These are phyloP conservation scores for Naja naja DNA, from an alignment of 2,113 vertebrate species.

Conservation along the genomic window DNA sequence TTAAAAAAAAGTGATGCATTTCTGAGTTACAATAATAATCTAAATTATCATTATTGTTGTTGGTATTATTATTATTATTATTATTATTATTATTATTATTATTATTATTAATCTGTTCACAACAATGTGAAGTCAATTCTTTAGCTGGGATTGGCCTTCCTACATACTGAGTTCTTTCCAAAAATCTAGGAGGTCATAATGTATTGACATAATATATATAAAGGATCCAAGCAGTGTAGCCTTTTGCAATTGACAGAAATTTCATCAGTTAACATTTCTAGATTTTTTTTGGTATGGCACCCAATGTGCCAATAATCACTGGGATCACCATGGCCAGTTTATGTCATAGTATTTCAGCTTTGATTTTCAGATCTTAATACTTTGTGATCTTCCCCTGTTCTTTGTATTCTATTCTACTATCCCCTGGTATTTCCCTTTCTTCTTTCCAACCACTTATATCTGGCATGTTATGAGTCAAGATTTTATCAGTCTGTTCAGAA, in stretches of 20 bases:
- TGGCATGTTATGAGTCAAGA: background rate
- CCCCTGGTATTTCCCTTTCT: background rate
- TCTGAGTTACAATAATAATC: slow-evolving; percentile 46
- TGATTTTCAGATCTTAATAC: background rate
- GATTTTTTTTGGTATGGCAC: too few species aligned
- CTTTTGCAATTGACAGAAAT: too few species aligned
- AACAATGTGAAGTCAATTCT: background rate
- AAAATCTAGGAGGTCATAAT: background rate
- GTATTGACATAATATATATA: background rate
- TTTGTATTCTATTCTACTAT: background rate
- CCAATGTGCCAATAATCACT: background rate
- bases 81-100: slow-evolving; percentile 37
- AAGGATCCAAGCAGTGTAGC: too few species aligned
- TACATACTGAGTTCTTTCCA: background rate
- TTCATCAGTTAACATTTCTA: too few species aligned
- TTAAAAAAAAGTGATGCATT: slow-evolving; percentile 55
- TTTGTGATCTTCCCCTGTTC: background rate
- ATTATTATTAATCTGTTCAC: slow-evolving; percentile 30
- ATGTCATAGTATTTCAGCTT: background rate
- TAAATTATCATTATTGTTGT: too few species aligned
- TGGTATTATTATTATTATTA: too few species aligned
- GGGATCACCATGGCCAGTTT: background rate
- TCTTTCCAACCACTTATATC: background rate
- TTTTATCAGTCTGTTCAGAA: background rate
- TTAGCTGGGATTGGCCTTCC: background rate